These are phyloP conservation scores for Pterocles gutturalis DNA, from an alignment of 2,113 vertebrate species.

Conservation along the genomic window DNA sequence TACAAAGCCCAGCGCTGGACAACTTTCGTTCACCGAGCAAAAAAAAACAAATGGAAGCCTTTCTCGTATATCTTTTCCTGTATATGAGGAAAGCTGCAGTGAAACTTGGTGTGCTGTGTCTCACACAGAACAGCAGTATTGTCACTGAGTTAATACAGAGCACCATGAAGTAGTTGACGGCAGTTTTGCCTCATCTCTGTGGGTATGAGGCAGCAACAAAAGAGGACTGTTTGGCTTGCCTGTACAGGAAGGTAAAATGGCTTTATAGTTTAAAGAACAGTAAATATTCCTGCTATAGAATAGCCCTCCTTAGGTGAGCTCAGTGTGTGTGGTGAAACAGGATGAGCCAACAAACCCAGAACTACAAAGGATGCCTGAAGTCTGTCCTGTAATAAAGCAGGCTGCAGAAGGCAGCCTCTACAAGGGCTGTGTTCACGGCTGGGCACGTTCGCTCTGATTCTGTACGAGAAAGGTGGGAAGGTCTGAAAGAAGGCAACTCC, in stretches of 20 bases:
- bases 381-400: not conserved
- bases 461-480: not conserved
- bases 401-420: not conserved
- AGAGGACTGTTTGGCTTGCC: not conserved
- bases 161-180: not conserved
- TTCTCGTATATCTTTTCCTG: rapidly evolving
- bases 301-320: not conserved
- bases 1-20: not conserved
- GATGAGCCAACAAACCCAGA: not conserved
- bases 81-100: not conserved
- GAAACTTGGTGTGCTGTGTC: not conserved
- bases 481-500: not conserved
- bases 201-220: not conserved
- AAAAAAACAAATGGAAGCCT: not conserved
- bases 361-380: not conserved
- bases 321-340: not conserved
- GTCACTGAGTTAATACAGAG: not conserved
- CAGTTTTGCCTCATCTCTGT: not conserved
- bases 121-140: not conserved
- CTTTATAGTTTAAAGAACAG: not conserved
- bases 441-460: not conserved
- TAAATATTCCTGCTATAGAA: not conserved
- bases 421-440: not conserved
- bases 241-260: not conserved
- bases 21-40: not conserved